Conservation (phyloP, 2,113 vertebrate species). For the Calyptomena viridis region DNA sequence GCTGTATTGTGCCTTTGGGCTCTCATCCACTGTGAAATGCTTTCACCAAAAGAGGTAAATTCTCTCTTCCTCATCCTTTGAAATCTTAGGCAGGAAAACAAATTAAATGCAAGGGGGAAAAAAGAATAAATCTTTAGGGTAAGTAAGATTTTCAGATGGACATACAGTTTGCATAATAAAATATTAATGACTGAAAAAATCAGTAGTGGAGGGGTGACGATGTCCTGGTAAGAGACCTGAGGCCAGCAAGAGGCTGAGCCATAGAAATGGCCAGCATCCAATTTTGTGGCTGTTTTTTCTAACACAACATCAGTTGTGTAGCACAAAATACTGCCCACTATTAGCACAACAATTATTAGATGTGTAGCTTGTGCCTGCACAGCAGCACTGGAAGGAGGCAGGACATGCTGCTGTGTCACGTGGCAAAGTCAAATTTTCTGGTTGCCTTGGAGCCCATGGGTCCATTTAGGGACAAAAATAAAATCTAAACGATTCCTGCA, state of each 20-base stretch:
- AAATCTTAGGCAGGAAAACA: neutral
- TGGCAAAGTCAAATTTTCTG: neutral
- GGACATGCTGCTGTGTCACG: accelerated
- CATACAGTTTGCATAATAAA: neutral
- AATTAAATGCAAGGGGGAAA: accelerated
- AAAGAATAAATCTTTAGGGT: neutral
- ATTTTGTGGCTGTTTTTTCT: neutral
- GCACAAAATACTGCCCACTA: neutral
- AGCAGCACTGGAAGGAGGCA: neutral
- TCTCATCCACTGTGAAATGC: constrained; percentile 75
- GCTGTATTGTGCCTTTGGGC: constrained; percentile 91
- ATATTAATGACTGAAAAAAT: neutral
- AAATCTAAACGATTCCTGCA: neutral
- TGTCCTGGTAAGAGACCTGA: neutral
- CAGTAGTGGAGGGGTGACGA: neutral
- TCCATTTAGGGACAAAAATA: neutral
- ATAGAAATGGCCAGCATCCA: neutral
- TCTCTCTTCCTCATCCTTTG: neutral
- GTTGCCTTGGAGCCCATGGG: constrained; percentile 5
- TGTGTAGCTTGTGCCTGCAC: neutral
- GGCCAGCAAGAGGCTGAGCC: neutral
- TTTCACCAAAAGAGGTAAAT: constrained; percentile 81
- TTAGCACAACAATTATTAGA: neutral
- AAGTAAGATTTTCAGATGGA: neutral
- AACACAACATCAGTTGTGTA: neutral